These are phyloP conservation scores for Trochalopteron elliotii DNA, from an alignment of 2,113 vertebrate genomes.

Conservation along the genomic window DNA sequence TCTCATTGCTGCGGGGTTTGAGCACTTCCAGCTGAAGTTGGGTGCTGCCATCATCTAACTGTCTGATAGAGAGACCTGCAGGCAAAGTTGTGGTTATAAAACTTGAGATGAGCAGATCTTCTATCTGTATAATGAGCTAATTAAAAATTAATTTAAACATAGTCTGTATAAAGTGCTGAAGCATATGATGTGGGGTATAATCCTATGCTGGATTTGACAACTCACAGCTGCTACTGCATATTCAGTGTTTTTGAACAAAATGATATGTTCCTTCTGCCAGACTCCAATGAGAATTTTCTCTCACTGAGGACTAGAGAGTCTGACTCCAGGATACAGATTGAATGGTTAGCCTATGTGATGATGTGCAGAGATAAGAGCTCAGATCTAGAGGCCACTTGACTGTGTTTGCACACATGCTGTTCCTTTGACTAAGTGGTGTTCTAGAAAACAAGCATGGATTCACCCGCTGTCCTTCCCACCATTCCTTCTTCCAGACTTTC, in stretches of 20 bases:
- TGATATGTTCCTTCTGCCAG: neutral
- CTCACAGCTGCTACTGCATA: constrained; percentile 28
- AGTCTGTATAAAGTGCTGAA: constrained; percentile 52
- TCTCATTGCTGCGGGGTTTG: neutral
- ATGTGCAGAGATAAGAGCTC: neutral
- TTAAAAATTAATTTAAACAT: constrained; percentile 66
- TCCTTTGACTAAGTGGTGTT: neutral
- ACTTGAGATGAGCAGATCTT: constrained; percentile 47
- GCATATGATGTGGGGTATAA: constrained; percentile 35
- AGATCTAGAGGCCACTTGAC: neutral
- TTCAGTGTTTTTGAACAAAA: constrained; percentile 29
- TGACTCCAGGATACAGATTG: neutral
- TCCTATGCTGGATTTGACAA: constrained; percentile 44
- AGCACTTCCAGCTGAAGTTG: constrained; percentile 32
- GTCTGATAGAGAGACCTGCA: constrained; percentile 46
- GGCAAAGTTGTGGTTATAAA: constrained; percentile 53
- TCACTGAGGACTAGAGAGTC: neutral
- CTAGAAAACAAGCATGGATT: neutral
- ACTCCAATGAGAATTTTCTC: neutral
- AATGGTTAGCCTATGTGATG: neutral
- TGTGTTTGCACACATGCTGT: neutral
- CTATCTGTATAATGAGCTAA: constrained; percentile 59
- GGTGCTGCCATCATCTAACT: constrained; percentile 15
- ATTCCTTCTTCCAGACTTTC: neutral
- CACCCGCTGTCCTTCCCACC: neutral